Evolutionary conservation across 1,140 invertebrate genomes (phyloP).

Genomic region (Armadillidium nasatum): DNA sequence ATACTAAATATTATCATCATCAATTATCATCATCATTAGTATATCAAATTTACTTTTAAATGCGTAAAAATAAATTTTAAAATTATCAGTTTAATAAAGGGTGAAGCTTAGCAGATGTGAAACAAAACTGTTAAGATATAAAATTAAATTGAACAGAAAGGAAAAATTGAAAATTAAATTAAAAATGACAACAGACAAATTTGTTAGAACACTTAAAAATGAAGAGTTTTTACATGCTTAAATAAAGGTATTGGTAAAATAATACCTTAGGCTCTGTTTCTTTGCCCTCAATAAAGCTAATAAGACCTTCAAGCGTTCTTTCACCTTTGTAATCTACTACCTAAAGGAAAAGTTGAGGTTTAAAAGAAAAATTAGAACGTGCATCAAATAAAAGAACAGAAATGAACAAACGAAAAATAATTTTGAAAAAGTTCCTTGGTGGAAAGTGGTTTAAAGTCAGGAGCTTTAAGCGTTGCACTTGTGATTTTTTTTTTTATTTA

Average conservation of each 20-base stretch:
- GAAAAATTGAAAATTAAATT: background rate
- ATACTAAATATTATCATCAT: too few species aligned
- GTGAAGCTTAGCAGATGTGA: too few species aligned
- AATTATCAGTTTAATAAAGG: too few species aligned
- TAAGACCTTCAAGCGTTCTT: slow-evolving; percentile 85
- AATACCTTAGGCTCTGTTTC: background rate
- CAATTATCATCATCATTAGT: slow-evolving; percentile 3
- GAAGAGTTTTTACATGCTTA: background rate
- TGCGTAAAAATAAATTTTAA: too few species aligned
- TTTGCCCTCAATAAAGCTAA: slow-evolving; percentile 76
- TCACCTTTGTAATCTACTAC: slow-evolving; percentile 90
- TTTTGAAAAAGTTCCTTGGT: too few species aligned
- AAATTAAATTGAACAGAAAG: background rate
- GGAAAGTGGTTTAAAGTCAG: too few species aligned
- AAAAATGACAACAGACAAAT: background rate
- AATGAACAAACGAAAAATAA: too few species aligned
- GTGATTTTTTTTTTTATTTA: background rate
- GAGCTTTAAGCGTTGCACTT: too few species aligned
- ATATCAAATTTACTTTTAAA: too few species aligned
- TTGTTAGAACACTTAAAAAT: background rate
- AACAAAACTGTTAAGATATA: slow-evolving; percentile 4
- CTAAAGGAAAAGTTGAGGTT: slow-evolving; percentile 49
- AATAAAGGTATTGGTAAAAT: too few species aligned
- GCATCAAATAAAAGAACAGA: background rate
- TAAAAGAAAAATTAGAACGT: background rate